Conservation (phyloP, 1,140 invertebrate genomes). For the Drosophila parvula region DNA sequence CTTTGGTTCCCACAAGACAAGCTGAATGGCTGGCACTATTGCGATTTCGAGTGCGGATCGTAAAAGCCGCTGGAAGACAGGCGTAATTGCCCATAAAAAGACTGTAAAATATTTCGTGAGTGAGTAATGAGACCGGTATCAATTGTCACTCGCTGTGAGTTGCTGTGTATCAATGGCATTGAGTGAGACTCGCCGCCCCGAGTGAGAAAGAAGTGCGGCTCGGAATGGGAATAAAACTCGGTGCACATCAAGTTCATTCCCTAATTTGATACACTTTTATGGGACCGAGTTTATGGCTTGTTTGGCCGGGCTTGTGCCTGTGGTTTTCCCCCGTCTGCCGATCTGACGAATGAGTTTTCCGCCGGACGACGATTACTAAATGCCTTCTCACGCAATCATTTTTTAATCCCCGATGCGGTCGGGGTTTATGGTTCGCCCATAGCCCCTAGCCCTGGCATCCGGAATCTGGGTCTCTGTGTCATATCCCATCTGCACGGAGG, state of each 20-base stretch:
- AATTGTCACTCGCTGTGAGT: constrained; percentile 30
- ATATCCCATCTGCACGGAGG: constrained; percentile 37
- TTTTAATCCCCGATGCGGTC: constrained; percentile 76
- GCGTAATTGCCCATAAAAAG: constrained; percentile 52
- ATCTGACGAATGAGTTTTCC: constrained; percentile 70
- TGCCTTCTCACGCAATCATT: constrained; percentile 82
- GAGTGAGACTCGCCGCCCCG: constrained; percentile 33
- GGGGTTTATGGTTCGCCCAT: constrained; percentile 53
- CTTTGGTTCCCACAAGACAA: constrained; percentile 30
- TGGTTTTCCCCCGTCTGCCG: constrained; percentile 50
- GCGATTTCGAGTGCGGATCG: constrained; percentile 47
- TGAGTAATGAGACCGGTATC: constrained; percentile 44
- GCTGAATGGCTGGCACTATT: constrained; percentile 8
- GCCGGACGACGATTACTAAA: constrained; percentile 73
- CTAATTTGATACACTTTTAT: constrained; percentile 82
- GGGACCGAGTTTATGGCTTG: constrained; percentile 71
- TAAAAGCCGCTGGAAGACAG: constrained; percentile 46
- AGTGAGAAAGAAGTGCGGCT: constrained; percentile 34
- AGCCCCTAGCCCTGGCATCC: background rate
- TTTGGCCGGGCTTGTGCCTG: constrained; percentile 60
- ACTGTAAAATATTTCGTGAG: constrained; percentile 49
- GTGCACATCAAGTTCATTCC: constrained; percentile 68
- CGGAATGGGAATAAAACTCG: constrained; percentile 23
- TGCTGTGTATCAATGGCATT: constrained; percentile 41
- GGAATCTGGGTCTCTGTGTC: constrained; percentile 68